A percentile compares a stretch with the other conserved stretches of the same genome.
phyloP scores from a whole-genome alignment of 2,113 vertebrate species.

The Crotophaga sulcirostris region DNA sequence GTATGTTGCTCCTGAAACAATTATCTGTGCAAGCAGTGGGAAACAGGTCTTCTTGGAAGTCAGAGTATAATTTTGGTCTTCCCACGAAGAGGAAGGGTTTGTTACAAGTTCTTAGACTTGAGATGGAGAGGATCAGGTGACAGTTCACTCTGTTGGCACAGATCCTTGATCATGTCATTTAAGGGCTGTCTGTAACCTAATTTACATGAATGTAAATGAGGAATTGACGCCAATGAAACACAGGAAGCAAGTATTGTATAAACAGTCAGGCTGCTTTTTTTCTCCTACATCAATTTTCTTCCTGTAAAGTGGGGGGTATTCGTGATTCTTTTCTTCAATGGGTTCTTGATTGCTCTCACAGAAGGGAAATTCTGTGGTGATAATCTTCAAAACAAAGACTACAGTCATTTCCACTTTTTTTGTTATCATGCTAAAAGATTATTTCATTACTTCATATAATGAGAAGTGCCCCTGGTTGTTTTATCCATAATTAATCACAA shows the following conservation, averaged over 20 bases:
- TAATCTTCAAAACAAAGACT: slow-evolving; percentile 41
- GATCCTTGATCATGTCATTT: neutral
- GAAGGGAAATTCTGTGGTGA: slow-evolving; percentile 34
- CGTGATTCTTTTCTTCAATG: neutral
- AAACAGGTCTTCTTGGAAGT: neutral
- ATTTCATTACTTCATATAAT: slow-evolving; percentile 44
- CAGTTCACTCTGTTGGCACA: neutral
- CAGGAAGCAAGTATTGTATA: neutral
- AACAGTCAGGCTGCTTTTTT: neutral
- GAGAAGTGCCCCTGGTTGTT: slow-evolving; percentile 58
- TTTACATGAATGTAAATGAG: slow-evolving; percentile 3
- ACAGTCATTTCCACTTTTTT: slow-evolving; percentile 22
- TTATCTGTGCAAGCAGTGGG: neutral
- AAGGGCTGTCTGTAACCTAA: neutral
- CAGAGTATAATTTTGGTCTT: neutral
- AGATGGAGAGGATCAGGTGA: neutral
- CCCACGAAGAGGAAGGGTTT: neutral
- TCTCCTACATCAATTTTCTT: neutral
- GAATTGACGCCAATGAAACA: neutral
- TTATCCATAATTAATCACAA: slow-evolving; percentile 66
- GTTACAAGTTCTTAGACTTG: neutral
- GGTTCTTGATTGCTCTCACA: slow-evolving; percentile 37
- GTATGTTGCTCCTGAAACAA: neutral
- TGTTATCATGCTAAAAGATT: slow-evolving; percentile 26
- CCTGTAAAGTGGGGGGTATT: neutral